Percentiles rank a stretch among this genome's conserved stretches.
Evolutionary conservation across 2,888 invertebrate species (phyloP).

Genomic region (Archaeoteleia sp.): DNA sequence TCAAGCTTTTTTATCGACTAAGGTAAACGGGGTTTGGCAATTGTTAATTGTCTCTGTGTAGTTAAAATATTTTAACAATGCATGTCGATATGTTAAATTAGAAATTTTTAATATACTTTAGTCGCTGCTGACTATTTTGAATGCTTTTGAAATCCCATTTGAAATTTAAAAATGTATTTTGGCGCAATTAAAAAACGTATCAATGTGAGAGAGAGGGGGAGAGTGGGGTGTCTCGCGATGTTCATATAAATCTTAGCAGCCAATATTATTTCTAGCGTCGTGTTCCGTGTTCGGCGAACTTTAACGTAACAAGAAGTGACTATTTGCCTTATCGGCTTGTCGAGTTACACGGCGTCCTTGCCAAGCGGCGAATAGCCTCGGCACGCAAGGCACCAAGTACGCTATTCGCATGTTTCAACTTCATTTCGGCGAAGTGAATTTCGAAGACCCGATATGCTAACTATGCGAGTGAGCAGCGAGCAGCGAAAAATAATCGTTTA

Average conservation of each 20-base stretch:
- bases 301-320: conserved; percentile 57
- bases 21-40: too few species aligned
- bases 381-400: conserved; percentile 63
- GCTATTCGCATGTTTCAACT: conserved; percentile 63
- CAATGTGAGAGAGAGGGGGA: too few species aligned
- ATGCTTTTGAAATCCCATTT: too few species aligned
- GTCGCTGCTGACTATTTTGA: too few species aligned
- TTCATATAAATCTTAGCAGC: conserved; percentile 43
- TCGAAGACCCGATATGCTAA: conserved; percentile 61
- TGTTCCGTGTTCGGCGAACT: conserved; percentile 64
- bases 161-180: too few species aligned
- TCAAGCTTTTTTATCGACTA: too few species aligned
- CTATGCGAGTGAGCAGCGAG: conserved; percentile 16
- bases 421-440: conserved; percentile 58
- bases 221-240: too few species aligned
- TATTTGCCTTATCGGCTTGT: conserved; percentile 68
- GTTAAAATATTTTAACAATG: too few species aligned
- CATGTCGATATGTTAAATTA: too few species aligned
- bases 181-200: too few species aligned
- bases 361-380: conserved; percentile 55
- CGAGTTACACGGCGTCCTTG: conserved; percentile 62
- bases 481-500: conserved; percentile 30
- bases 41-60: too few species aligned
- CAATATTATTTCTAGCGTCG: conserved; percentile 56
- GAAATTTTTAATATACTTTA: too few species aligned